Evolutionary conservation across 2,797 vertebrate species (phyloP), one percentile per base, ranked within the genome.

Genomic region (Benthosema pterotum): DNA sequence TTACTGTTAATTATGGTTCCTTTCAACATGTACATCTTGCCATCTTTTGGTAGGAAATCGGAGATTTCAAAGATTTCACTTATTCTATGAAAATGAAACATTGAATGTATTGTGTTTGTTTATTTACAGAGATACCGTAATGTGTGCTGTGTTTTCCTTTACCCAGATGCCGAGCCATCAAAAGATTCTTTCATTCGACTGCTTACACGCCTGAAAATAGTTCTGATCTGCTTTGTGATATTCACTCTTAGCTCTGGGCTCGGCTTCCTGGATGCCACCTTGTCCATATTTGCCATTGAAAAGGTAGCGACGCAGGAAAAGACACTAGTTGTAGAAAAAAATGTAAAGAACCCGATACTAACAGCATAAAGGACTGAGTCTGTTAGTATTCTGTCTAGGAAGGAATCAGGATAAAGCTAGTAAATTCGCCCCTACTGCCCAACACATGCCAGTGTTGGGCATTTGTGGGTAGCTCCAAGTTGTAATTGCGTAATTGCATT

Each of bases 271-370:
- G 97, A 99, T 65, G 94, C 96, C 7, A 97, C 94, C 0, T 85
- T 99, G 85, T 97, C 98, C n/a, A 88, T 98, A 0, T 98, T 95
- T 83, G 92, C 96, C 16, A 84, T 94, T 22, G 60, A 95, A 51
- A 95, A 86, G 89, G 97, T 98, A 83, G 85, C 65, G 2, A 60
- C 38, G n/a, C 5, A 16, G 2, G 32, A 38, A 38, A 38, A 38
- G 32, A 38, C 8, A 38, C 8, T 38, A 38, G 32, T 7, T 2
- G 32, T 32, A 6, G 28, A 32, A 32, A 32, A 5, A 7, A 32
- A 32, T 32, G 7, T 38, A 9, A 38, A 38, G 8, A 38, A 9
- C 32, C 32, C 8, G 8, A 9, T 7, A 38, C 32, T 38, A 38
- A 7, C 32, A 2, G 32, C 32, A 38, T 9, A 38, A 38, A 38